Conservation (phyloP, 1,140 invertebrate species). For the Copidosoma floridanum region DNA sequence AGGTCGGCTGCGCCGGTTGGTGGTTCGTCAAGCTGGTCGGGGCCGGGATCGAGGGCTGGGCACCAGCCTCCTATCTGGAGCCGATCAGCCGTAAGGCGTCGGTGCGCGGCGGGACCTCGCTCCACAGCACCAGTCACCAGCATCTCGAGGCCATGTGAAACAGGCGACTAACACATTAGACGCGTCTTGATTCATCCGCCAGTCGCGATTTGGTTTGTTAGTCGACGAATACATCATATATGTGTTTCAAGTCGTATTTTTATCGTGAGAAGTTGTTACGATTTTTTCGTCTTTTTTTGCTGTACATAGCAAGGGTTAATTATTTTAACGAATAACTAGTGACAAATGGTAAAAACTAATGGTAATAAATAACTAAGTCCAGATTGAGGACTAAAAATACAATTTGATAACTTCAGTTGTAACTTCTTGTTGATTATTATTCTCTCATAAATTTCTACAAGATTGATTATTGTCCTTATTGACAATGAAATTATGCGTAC, state of each 20-base stretch:
- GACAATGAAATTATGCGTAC: no score
- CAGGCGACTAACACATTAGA: conserved; percentile 54
- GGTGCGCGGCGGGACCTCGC: conserved; percentile 63
- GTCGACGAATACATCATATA: no score
- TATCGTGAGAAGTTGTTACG: no score
- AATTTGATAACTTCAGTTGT: neutral
- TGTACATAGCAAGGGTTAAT: no score
- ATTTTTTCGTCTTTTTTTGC: no score
- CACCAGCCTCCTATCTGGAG: conserved; percentile 89
- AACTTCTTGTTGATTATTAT: neutral
- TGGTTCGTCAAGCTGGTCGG: conserved; percentile 87
- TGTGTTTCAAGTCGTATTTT: no score
- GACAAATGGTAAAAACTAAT: no score
- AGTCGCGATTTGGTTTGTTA: conserved; percentile 19
- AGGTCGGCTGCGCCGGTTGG: conserved; percentile 92
- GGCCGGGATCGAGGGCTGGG: conserved; percentile 82
- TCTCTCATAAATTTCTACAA: neutral
- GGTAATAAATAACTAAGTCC: no score
- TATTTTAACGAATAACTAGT: no score
- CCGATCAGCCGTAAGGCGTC: conserved; percentile 71
- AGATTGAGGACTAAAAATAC: no score
- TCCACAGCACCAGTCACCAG: conserved; percentile 57
- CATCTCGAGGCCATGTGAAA: conserved; percentile 56
- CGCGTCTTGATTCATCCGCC: no score
- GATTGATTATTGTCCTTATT: no score